These are phyloP conservation scores for Plutomurus gul DNA, from an alignment of 1,140 invertebrate genomes.

Conservation along the genomic window DNA sequence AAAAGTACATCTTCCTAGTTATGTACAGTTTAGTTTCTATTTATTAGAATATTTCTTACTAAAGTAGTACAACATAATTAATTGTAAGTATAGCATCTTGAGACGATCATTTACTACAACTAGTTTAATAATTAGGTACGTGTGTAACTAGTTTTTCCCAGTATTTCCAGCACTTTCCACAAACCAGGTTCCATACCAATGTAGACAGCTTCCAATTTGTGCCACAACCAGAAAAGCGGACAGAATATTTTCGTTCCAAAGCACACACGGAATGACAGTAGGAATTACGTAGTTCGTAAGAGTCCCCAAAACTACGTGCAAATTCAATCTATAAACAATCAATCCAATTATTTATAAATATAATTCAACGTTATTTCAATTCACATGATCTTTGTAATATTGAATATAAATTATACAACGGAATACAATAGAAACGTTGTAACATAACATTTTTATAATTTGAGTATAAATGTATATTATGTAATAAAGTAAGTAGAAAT, in stretches of 20 bases:
- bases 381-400: too few species aligned
- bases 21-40: too few species aligned
- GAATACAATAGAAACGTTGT: too few species aligned
- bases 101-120: too few species aligned
- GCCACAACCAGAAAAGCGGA: background rate
- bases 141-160: background rate
- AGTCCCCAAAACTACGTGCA: background rate
- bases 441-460: background rate
- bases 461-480: background rate
- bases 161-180: background rate
- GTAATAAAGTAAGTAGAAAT: background rate
- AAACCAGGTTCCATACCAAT: conserved; percentile 6
- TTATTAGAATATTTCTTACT: too few species aligned
- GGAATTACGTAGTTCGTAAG: background rate
- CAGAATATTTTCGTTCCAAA: background rate
- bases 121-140: background rate
- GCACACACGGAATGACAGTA: background rate
- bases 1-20: too few species aligned
- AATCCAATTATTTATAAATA: background rate
- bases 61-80: too few species aligned
- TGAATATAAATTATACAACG: too few species aligned
- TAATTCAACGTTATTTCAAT: background rate
- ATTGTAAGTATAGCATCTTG: too few species aligned
- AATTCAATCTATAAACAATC: background rate
- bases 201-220: background rate